Base-by-base conservation (phyloP, 2,113 vertebrate species). In the Esox niger region DNA sequence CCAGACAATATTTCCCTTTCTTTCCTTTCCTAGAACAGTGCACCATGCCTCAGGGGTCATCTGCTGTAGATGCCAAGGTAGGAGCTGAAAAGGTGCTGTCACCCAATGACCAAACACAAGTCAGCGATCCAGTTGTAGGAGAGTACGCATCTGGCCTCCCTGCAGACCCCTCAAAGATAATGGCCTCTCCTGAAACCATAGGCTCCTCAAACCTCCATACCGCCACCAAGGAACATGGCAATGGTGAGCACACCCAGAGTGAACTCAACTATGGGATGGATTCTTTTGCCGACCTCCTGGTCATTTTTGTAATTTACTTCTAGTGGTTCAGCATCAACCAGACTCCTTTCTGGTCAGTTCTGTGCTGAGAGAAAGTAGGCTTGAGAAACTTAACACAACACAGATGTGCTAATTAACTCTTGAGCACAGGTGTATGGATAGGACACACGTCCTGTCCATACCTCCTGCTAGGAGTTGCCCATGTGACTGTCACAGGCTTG, bases 111-210 rank as follows among this genome's bases (percentile, higher is more conserved):
- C 57, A 20, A 32, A 20, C 1, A 26, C 27, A 29, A 30, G 11
- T 21, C 52, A 72, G 13, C 43, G 56, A 5, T 73, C 60, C 56
- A 73, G 63, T 54, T 31, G 33, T 0, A 26, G 27, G 27, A 66
- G 64, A 30, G 66, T 67, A 6, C 1, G 2, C 62, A 29, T 0
- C 0, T 43, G 79, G 58, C 63, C 38, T 31, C 56, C 31, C 27
- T 60, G n/a, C 26, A 21, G 64, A 64, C 26, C 5, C 13, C 43
- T 25, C 47, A 25, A 25, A 47, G 29, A 23, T 20, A 15, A 26
- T 46, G n/a, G 43, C 65, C 23, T 23, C 31, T 11, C 21, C 59
- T 8, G 17, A 25, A 38, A 9, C 21, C 4, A 3, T 49, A 8
- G 27, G 21, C 35, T 26, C 52, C 31, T 15, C 33, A 3, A 10